These are phyloP conservation scores for Portunus trituberculatus DNA, from an alignment of 1,140 invertebrate genomes.

Conservation along the genomic window DNA sequence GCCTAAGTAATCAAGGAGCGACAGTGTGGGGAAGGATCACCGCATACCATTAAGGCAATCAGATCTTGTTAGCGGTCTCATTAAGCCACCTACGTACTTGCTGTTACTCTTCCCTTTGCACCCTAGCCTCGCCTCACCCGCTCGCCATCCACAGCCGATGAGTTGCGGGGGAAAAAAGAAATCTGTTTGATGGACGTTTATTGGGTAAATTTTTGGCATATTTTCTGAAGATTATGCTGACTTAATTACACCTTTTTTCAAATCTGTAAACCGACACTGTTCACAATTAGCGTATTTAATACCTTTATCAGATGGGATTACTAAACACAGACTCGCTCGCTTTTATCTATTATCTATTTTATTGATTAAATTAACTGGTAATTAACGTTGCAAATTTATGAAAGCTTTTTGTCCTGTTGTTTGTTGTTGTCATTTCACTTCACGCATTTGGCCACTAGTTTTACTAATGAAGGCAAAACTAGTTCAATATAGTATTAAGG, in stretches of 20 bases:
- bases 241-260: neutral
- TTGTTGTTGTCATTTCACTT: neutral
- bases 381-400: neutral
- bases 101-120: too few relatives aligned
- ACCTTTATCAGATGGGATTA: neutral
- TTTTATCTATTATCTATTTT: conserved; percentile 16
- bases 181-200: neutral
- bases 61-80: neutral
- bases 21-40: neutral
- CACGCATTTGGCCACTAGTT: too few relatives aligned
- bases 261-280: neutral
- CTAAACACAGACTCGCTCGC: neutral
- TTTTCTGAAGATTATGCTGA: neutral
- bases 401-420: neutral
- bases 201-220: neutral
- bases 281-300: neutral
- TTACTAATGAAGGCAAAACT: too few relatives aligned
- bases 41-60: neutral
- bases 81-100: neutral
- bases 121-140: neutral
- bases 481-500: too few relatives aligned
- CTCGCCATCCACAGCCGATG: neutral
- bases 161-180: too few relatives aligned
- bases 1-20: neutral
- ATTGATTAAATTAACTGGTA: neutral